Base-by-base conservation (phyloP, 92 coral and sea anemone species). In the Porites lobata region DNA sequence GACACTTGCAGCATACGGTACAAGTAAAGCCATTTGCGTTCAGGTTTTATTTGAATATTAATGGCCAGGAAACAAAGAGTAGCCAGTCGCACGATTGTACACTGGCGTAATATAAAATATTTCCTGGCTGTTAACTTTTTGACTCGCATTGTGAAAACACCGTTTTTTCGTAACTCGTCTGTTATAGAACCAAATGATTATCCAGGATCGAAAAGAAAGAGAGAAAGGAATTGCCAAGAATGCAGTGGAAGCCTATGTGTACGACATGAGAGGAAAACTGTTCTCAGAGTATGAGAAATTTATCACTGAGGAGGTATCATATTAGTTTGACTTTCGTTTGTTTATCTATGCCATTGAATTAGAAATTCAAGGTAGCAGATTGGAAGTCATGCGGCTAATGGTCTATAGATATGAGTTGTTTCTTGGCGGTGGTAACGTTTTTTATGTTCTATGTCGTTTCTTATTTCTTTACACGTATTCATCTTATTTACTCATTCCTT, bases 211-310 rank as follows among this genome's bases (percentile, higher is more conserved):
- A 17, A 92, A 83, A 59, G 99, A 96, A 65, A 92, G 91, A 51
- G 99, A 95, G 80, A 91, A 92, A 58, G 88, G 94, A 54, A 86
- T 93, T 47, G 96, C 99, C 4, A 96, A 93, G 84, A 96, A 96
- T 77, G 91, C 96, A 6, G 96, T 96, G 69, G 99, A 96, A 82
- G 93, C 96, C 18, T 96, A 96, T 80, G 96, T 96, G 18, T 93
- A 95, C 77, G 89, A 93, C 13, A 96, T 96, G 94, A 89, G 96
- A 79, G 90, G 86, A 50, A 89, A 92, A 76, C 51, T 96, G 53
- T 90, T 38, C 77, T 95, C 69, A 20, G 87, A 77, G 59, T 87
- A 93, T 69, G 94, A 94, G 84, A 88, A 74, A 58, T 96, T 93
- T 85, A 89, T 96, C 18, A 77, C 93, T 2, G 99, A 95, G 21